A percentile compares a stretch with the other conserved stretches of the same genome.
Evolutionary conservation across 2,113 vertebrate species (phyloP).

Genomic region (Tragulus kanchil): DNA sequence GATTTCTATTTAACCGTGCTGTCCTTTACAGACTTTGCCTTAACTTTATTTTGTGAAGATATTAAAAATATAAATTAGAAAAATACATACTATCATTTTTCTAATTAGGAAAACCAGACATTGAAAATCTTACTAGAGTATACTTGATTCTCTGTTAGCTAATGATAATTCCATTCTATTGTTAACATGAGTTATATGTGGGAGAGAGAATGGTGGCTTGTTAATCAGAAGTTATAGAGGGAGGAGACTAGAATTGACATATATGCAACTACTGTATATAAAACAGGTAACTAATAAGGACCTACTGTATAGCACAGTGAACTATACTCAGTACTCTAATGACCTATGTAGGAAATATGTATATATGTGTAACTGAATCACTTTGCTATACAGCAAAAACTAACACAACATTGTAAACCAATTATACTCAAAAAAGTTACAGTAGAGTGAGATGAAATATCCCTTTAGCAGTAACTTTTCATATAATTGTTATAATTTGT

Average conservation of each 20-base stretch:
- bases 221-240: not conserved
- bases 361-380: not conserved
- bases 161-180: not conserved
- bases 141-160: not conserved
- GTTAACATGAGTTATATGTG: not conserved
- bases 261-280: not conserved
- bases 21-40: not conserved
- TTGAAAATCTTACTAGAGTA: not conserved
- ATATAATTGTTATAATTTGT: not conserved
- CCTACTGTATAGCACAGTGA: not conserved
- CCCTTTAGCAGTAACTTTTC: not conserved
- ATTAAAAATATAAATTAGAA: constrained; percentile 5
- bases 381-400: not conserved
- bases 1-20: not conserved
- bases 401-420: not conserved
- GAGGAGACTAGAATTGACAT: not conserved
- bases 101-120: not conserved
- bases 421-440: not conserved
- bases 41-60: constrained; percentile 9
- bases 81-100: not conserved
- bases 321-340: not conserved
- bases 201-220: not conserved
- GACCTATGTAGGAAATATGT: not conserved
- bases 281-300: not conserved
- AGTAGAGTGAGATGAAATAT: not conserved